Percentiles rank a stretch among this genome's conserved stretches.
Evolutionary conservation across 1,140 invertebrate species (phyloP).

Genomic region (Frieseomelitta varia): DNA sequence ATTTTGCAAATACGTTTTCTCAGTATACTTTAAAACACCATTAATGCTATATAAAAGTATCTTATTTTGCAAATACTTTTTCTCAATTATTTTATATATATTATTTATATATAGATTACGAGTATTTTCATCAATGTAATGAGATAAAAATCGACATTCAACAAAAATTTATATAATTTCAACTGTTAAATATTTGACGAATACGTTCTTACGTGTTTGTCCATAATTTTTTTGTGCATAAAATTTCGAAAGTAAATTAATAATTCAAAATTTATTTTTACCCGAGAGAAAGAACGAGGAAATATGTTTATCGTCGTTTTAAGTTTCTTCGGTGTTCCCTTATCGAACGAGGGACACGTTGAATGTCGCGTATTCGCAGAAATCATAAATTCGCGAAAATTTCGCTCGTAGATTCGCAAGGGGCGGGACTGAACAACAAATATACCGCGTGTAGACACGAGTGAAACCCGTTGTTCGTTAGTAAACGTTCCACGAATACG

Average conservation of each 20-base stretch:
- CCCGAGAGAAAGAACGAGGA: not conserved
- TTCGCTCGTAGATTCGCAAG: constrained; percentile 28
- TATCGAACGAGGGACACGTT: not conserved
- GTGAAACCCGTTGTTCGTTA: constrained; percentile 54
- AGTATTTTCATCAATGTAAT: not conserved
- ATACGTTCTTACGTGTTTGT: not conserved
- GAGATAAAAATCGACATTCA: not conserved
- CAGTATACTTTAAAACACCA: no score
- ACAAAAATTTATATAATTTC: not conserved
- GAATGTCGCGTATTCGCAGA: not conserved
- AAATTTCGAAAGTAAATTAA: not conserved
- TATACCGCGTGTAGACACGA: constrained; percentile 22
- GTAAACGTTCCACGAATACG: constrained; percentile 59
- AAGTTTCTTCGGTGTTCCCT: not conserved
- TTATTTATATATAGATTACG: not conserved
- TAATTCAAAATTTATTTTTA: not conserved
- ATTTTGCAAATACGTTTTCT: no score
- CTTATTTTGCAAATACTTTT: no score
- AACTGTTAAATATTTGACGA: not conserved
- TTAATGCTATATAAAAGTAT: no score
- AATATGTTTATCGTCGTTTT: not conserved
- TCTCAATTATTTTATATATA: no score
- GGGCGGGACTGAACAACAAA: constrained; percentile 26
- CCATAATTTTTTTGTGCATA: not conserved
- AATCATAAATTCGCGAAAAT: not conserved